phyloP scores from a whole-genome alignment of 2,113 vertebrate species.

The Axis porcinus region DNA sequence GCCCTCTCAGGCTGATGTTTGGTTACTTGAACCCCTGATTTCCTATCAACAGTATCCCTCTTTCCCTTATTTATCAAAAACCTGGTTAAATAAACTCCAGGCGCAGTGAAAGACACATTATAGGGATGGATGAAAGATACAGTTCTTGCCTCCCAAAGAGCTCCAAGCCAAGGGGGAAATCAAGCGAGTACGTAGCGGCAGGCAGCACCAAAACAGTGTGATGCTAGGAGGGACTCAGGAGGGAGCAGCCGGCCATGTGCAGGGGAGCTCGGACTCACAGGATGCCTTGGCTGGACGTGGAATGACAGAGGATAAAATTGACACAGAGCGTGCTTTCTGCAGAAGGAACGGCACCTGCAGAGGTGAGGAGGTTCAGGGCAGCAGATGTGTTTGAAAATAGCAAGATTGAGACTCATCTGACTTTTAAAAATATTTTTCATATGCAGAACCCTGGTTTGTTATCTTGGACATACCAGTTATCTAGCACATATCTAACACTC shows the following conservation, averaged over 20 bases:
- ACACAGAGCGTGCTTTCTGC: not conserved
- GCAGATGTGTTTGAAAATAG: not conserved
- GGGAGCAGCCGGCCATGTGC: not conserved
- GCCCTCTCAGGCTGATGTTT: not conserved
- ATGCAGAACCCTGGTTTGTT: not conserved
- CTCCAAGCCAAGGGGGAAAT: not conserved
- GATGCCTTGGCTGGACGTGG: not conserved
- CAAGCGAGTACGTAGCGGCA: fast-evolving
- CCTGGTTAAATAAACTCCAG: not conserved
- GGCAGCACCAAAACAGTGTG: fast-evolving
- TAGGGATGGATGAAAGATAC: not conserved
- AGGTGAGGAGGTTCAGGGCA: not conserved
- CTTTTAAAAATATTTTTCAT: not conserved
- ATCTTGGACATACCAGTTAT: not conserved
- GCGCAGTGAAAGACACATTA: not conserved
- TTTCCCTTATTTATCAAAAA: not conserved
- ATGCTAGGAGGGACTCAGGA: not conserved
- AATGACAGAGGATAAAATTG: not conserved
- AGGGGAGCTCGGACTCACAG: not conserved
- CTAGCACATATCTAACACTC: not conserved
- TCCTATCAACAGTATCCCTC: not conserved
- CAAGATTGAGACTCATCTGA: not conserved
- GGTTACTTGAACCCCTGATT: not conserved
- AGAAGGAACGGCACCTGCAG: not conserved
- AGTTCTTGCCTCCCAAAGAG: not conserved